These are phyloP conservation scores for Rosalia funebris DNA, from an alignment of 2,888 invertebrate species.

Conservation along the genomic window DNA sequence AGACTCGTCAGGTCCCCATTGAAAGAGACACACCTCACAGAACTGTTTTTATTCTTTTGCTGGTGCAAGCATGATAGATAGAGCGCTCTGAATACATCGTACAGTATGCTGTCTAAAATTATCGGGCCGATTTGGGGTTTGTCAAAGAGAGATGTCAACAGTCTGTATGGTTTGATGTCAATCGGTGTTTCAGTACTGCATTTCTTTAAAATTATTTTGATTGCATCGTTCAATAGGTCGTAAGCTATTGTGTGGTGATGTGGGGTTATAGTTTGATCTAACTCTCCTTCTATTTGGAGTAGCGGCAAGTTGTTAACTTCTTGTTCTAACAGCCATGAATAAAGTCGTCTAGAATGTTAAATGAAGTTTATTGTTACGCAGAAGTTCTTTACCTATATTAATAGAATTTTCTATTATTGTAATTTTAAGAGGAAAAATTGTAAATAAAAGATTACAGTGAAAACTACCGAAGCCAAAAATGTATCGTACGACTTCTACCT, in stretches of 20 bases:
- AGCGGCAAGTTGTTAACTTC: conserved; percentile 68
- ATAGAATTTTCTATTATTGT: no score
- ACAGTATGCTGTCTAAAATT: conserved; percentile 79
- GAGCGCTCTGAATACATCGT: conserved; percentile 78
- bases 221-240: conserved; percentile 73
- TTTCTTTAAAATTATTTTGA: conserved; percentile 70
- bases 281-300: conserved; percentile 41
- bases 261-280: conserved; percentile 40
- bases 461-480: no score
- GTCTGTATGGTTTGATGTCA: conserved; percentile 78
- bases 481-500: no score
- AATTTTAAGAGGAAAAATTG: no score
- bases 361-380: no score
- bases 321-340: conserved; percentile 84
- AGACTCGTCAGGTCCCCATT: conserved; percentile 61
- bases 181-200: conserved; percentile 67
- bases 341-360: conserved; percentile 71
- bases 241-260: conserved; percentile 63
- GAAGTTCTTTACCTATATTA: no score
- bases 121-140: conserved; percentile 86
- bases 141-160: conserved; percentile 85
- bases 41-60: conserved; percentile 57
- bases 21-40: conserved; percentile 60
- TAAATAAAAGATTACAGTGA: no score
- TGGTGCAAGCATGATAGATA: conserved; percentile 67